Percentiles rank a stretch among this genome's conserved stretches.
These are phyloP conservation scores for Catagonus wagneri DNA, from an alignment of 2,113 vertebrate genomes.

Conservation along the genomic window DNA sequence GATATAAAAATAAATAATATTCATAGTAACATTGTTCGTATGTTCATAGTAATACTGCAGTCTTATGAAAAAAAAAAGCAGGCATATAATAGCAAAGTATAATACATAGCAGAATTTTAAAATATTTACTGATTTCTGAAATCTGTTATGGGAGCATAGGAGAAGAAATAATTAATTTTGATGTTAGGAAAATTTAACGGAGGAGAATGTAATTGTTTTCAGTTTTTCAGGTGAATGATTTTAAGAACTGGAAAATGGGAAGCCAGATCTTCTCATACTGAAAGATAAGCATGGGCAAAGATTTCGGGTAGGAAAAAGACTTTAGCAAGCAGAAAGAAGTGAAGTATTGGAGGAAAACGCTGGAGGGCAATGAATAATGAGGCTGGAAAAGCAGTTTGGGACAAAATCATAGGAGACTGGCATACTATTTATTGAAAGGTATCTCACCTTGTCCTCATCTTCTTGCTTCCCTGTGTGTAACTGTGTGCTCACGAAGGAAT, in stretches of 20 bases:
- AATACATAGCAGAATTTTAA: background rate
- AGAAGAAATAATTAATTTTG: background rate
- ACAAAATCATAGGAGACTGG: background rate
- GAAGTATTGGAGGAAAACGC: background rate
- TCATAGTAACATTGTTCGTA: background rate
- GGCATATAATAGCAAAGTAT: background rate
- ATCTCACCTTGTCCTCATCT: background rate
- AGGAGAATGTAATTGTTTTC: background rate
- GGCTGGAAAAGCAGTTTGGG: background rate
- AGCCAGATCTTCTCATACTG: background rate
- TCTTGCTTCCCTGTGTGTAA: too few species aligned
- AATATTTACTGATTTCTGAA: background rate
- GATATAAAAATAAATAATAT: background rate
- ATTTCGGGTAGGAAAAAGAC: background rate
- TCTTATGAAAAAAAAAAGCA: background rate
- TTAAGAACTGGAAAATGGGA: background rate
- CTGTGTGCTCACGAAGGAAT: background rate
- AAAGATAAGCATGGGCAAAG: background rate
- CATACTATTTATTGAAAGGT: background rate
- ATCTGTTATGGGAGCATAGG: background rate
- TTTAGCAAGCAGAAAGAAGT: background rate
- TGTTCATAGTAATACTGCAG: background rate
- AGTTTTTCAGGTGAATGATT: background rate
- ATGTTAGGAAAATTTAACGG: background rate
- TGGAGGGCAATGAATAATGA: constrained; percentile 33